These are phyloP conservation scores for Melinaea marsaeus DNA, from an alignment of 2,888 invertebrate species.

Conservation along the genomic window DNA sequence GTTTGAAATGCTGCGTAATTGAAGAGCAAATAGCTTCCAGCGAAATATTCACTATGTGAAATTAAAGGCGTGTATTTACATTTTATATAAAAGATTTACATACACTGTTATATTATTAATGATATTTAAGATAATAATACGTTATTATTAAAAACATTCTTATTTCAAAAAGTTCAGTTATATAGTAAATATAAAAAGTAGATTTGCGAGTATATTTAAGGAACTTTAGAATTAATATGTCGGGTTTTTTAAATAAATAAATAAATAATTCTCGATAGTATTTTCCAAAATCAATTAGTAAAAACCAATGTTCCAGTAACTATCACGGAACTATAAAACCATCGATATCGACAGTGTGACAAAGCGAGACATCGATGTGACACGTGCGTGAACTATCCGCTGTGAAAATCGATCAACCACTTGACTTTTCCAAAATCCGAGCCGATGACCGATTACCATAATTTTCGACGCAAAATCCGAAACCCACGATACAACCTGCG, in stretches of 20 bases:
- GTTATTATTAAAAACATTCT: too few species aligned
- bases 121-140: too few species aligned
- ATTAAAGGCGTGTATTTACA: constrained; percentile 8
- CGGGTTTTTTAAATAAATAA: neutral
- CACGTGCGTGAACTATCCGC: constrained; percentile 75
- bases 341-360: constrained; percentile 19
- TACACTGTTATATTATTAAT: too few species aligned
- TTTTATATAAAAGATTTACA: neutral
- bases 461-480: constrained; percentile 58
- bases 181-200: too few species aligned
- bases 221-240: neutral
- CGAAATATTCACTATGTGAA: constrained; percentile 15
- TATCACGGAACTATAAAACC: constrained; percentile 8
- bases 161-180: too few species aligned
- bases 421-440: constrained; percentile 54
- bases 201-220: too few species aligned
- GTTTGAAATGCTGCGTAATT: constrained; percentile 11
- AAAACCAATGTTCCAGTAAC: constrained; percentile 6
- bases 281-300: constrained; percentile 6
- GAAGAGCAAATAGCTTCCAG: constrained; percentile 19
- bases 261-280: neutral
- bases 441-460: constrained; percentile 66
- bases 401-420: constrained; percentile 71
- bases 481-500: constrained; percentile 69
- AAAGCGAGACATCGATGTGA: constrained; percentile 42